phyloP scores from a whole-genome alignment of 2,113 vertebrate species.

The Epinephelus moara region DNA sequence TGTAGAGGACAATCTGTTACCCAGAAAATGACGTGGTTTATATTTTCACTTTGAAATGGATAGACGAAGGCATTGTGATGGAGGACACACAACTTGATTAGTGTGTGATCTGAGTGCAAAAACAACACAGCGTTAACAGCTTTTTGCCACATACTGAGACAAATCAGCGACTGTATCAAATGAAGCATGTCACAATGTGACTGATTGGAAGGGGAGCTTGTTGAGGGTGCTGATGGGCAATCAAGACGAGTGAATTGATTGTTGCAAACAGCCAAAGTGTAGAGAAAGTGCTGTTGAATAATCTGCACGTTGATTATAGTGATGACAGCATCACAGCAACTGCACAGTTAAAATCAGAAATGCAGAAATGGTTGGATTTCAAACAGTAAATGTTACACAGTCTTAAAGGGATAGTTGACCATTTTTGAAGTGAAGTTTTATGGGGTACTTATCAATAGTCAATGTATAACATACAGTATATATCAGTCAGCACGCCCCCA shows the following conservation, averaged over 20 bases:
- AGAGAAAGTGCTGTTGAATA: neutral
- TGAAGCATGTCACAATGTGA: neutral
- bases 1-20: neutral
- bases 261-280: conserved; percentile 12
- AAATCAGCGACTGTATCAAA: conserved; percentile 11
- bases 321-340: neutral
- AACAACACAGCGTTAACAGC: neutral
- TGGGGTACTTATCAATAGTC: too few relatives aligned
- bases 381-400: neutral
- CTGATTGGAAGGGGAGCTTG: conserved; percentile 5
- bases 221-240: conserved; percentile 6
- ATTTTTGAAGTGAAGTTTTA: too few relatives aligned
- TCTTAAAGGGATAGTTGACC: neutral
- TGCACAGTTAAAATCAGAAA: neutral
- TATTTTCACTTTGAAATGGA: conserved; percentile 16
- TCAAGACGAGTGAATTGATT: conserved; percentile 29
- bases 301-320: neutral
- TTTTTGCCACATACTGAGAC: neutral
- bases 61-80: neutral
- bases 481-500: too few relatives aligned
- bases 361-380: neutral
- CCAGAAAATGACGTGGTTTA: neutral
- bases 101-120: neutral
- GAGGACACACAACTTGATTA: neutral
- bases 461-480: too few relatives aligned